These are phyloP conservation scores for Drosophila peninsularis DNA, from an alignment of 2,888 invertebrate genomes.

Conservation along the genomic window DNA sequence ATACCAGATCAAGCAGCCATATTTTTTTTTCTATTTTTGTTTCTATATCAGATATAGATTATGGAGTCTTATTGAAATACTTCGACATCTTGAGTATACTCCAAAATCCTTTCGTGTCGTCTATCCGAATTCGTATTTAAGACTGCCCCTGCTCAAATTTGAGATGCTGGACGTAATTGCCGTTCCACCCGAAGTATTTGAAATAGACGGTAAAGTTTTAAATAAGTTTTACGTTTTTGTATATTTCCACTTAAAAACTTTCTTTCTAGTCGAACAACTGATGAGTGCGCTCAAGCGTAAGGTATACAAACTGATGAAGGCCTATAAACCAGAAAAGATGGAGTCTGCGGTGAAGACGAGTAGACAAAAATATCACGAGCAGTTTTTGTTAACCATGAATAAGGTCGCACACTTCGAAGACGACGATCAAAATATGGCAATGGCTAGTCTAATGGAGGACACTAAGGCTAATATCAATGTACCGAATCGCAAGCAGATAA, in stretches of 20 bases:
- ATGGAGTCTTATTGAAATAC: slow-evolving; percentile 80
- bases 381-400: slow-evolving; percentile 47
- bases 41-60: slow-evolving; percentile 65
- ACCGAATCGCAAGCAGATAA: slow-evolving; percentile 82
- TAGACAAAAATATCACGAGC: slow-evolving; percentile 64
- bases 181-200: slow-evolving; percentile 74
- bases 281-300: slow-evolving; percentile 72
- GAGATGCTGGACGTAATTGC: slow-evolving; percentile 70
- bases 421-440: slow-evolving; percentile 12
- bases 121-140: slow-evolving; percentile 80
- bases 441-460: slow-evolving; percentile 56
- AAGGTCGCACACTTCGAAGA: background rate
- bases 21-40: no score
- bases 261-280: slow-evolving; percentile 74
- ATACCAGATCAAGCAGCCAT: background rate
- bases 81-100: slow-evolving; percentile 75
- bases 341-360: slow-evolving; percentile 13
- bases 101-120: slow-evolving; percentile 43
- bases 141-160: slow-evolving; percentile 82
- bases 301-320: slow-evolving; percentile 63
- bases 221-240: no score
- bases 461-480: slow-evolving; percentile 63
- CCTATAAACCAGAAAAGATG: slow-evolving; percentile 39
- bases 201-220: slow-evolving; percentile 82
- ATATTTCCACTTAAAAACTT: background rate